A percentile compares a stretch with the other conserved stretches of the same genome.
phyloP scores from a whole-genome alignment of 2,888 invertebrate species.

The Chorisops tibialis region DNA sequence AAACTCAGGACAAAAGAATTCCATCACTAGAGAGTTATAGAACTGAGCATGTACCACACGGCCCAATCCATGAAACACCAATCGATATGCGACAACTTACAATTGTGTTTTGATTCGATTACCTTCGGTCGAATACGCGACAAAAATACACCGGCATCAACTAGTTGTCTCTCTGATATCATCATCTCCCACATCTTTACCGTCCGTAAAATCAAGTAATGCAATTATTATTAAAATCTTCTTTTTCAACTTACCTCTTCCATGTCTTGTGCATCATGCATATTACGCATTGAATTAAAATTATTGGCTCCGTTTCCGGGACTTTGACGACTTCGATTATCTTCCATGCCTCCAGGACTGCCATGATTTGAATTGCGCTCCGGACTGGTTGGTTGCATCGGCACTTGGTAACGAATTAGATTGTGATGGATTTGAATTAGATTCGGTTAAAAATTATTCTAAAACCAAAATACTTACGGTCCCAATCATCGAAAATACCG shows the following conservation, averaged over 20 bases:
- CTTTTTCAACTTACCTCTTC: conserved; percentile 45
- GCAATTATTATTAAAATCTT: not conserved
- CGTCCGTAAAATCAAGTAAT: too few relatives aligned
- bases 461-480: conserved; percentile 41
- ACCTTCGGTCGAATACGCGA: too few relatives aligned
- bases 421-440: too few relatives aligned
- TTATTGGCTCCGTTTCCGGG: conserved; percentile 54
- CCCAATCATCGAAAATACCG: conserved; percentile 72
- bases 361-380: conserved; percentile 55
- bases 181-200: too few relatives aligned
- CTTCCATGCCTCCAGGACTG: conserved; percentile 55
- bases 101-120: too few relatives aligned
- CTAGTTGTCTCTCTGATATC: too few relatives aligned
- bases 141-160: too few relatives aligned
- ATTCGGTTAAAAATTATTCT: not conserved
- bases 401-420: conserved; percentile 27
- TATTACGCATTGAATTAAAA: conserved; percentile 48
- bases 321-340: conserved; percentile 53
- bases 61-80: too few relatives aligned
- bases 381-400: conserved; percentile 59
- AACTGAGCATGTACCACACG: too few relatives aligned
- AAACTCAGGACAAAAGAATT: too few relatives aligned
- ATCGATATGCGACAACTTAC: too few relatives aligned
- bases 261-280: conserved; percentile 43
- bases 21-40: too few relatives aligned